Evolutionary conservation across 2,113 vertebrate species (phyloP).

Genomic region (Cephalophus harveyi): DNA sequence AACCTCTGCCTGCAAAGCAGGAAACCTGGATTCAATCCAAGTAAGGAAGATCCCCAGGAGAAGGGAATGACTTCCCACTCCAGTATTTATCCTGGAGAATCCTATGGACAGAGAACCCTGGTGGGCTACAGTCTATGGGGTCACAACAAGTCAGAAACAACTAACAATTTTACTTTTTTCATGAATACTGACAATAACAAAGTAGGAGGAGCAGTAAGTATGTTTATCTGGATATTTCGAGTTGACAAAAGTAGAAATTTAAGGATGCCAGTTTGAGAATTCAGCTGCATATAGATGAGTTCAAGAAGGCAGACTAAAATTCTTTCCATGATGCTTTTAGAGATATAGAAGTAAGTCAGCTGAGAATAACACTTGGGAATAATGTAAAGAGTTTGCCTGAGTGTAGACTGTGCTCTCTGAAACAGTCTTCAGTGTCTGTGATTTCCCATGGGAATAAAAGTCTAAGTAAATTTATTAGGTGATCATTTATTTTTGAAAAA

Average conservation of each 20-base stretch:
- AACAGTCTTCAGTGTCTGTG: neutral
- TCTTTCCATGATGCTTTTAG: neutral
- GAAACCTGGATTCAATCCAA: neutral
- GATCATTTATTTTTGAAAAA: neutral
- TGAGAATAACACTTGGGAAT: neutral
- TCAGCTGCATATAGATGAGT: neutral
- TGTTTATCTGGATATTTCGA: neutral
- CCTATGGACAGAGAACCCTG: neutral
- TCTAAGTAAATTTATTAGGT: neutral
- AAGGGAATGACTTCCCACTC: neutral
- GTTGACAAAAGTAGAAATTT: neutral
- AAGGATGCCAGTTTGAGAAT: neutral
- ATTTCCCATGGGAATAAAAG: neutral
- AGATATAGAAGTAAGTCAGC: neutral
- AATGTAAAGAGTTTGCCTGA: neutral
- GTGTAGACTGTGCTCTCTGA: neutral
- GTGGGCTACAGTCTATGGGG: neutral
- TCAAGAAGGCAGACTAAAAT: neutral
- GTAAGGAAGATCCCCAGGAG: neutral
- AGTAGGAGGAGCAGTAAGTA: neutral
- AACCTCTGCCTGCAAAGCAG: neutral
- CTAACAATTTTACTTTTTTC: neutral
- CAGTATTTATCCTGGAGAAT: neutral
- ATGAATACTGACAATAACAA: neutral
- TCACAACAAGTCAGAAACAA: neutral